Evolutionary conservation across 2,888 invertebrate species (phyloP), one percentile per base, ranked within the genome.

Genomic region (Drosophila rubida): DNA sequence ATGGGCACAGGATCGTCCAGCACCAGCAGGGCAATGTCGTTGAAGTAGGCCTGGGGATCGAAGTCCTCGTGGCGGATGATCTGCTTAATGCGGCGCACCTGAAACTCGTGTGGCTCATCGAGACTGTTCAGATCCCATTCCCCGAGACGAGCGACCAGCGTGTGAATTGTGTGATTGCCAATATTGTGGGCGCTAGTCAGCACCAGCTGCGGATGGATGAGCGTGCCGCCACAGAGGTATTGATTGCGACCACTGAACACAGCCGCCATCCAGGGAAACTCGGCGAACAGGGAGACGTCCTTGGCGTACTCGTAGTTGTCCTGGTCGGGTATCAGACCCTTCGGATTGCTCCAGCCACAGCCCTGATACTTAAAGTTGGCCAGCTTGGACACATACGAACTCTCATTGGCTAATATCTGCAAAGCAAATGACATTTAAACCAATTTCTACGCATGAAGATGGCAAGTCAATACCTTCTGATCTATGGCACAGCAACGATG

Each of bases 251-350:
- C 53, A 80, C 44, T 78, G 23, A 87, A 61, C 4, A 94, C 92
- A 0, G 96, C 96, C 0, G 95, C 94, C 95, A 96, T 95, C 97
- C 96, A 97, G 0, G 96, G 96, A 88, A 96, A 96, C 90, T 97
- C 96, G 0, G 94, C 96, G 73, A 95, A 96, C 74, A 95, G 94
- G 0, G 94, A 93, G 81, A 96, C 95, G 25, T 94, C 93, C 41
- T 44, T 7, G 1, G 42, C 13, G 14, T 84, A 69, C 0, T 86
- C 89, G 23, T 93, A 93, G 42, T 78, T 94, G 0, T 94, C 94
- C 41, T 95, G 95, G 4, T 95, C 92, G 78, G 95, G 94, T 7
- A 95, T 95, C 0, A 96, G 94, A 0, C 97, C 96, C 0, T 94
- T 93, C 0, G 94, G 92, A 89, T 96, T 95, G 13, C 95, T 93